Evolutionary conservation across 2,888 invertebrate species (phyloP).

Genomic region (Xestia ashworthii): DNA sequence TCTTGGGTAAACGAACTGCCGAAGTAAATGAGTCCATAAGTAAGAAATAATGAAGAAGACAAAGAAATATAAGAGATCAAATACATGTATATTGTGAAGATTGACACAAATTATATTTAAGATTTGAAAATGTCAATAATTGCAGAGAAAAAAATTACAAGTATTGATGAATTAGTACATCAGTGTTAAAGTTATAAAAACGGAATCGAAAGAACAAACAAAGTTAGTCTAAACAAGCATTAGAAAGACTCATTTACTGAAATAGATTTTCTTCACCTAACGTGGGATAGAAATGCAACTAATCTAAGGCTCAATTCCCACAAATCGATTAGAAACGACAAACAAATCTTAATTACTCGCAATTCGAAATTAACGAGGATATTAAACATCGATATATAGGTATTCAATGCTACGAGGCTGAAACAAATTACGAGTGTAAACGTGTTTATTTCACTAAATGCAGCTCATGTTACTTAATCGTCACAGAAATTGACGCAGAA

Average conservation of each 20-base stretch:
- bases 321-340: slow-evolving; percentile 32
- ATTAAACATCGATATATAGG: slow-evolving; percentile 54
- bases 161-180: neutral
- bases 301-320: slow-evolving; percentile 9
- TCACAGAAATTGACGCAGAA: slow-evolving; percentile 28
- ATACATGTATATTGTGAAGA: neutral
- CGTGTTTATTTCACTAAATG: slow-evolving; percentile 52
- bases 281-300: slow-evolving; percentile 16
- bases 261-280: slow-evolving; percentile 1
- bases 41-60: neutral
- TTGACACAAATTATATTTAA: neutral
- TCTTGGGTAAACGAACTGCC: slow-evolving; percentile 27
- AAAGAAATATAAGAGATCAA: neutral
- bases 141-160: neutral
- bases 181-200: neutral
- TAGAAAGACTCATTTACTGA: slow-evolving; percentile 3
- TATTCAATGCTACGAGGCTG: slow-evolving; percentile 30
- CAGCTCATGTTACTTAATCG: slow-evolving; percentile 36
- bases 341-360: slow-evolving; percentile 54
- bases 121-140: neutral
- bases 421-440: slow-evolving; percentile 55
- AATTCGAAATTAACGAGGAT: slow-evolving; percentile 45
- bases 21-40: slow-evolving; percentile 2
- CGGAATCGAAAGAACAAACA: neutral
- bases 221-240: neutral